Evolutionary conservation across 2,797 vertebrate species (phyloP), one percentile per base, ranked within the genome.

Genomic region (Pseudopleuronectes americanus): DNA sequence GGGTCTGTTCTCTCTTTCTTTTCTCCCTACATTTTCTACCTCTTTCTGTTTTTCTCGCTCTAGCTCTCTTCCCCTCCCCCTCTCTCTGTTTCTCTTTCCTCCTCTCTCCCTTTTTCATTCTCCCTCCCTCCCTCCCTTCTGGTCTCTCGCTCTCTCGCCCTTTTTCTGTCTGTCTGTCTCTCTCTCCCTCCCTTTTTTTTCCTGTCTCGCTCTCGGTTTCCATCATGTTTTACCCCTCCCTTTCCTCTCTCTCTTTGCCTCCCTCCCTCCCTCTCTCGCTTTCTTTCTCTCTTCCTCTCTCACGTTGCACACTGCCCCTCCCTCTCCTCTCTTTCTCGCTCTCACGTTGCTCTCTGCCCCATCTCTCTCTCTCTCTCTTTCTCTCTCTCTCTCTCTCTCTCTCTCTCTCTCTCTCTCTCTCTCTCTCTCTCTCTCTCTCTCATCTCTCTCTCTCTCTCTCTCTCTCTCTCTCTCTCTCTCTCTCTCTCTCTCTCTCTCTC

Each of bases 211-310:
- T 84, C 79, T 87, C 47, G 63, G 60, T 84, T 79, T 79, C 83
- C 75, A 80, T 87, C 85, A 85, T 56, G 68, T 74, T 77, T 68
- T 68, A 78, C 69, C 83, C 77, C 77, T 81, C 73, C 75, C 80
- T 81, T 71, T 71, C 57, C 68, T 73, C 36, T 64, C 61, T 72
- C 64, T 68, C 36, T 68, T 26, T 80, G 13, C 57, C 73, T 68
- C 57, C 38, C 59, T 57, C 36, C 57, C 59, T 71, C 21, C 36
- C 59, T 57, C 57, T 33, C 31, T 21, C 47, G n/a, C n/a, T 68
- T 41, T 73, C 68, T 28, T 41, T 63, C 53, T 58, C 60, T 65
- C 70, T 64, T 28, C 56, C 74, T n/a, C 74, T 41, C 43, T 65
- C 74, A 54, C 76, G 28, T 64, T 64, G 24, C 33, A 63, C 38